phyloP scores from a whole-genome alignment of 1,140 invertebrate species.

The Scaptodrosophila lebanonensis region DNA sequence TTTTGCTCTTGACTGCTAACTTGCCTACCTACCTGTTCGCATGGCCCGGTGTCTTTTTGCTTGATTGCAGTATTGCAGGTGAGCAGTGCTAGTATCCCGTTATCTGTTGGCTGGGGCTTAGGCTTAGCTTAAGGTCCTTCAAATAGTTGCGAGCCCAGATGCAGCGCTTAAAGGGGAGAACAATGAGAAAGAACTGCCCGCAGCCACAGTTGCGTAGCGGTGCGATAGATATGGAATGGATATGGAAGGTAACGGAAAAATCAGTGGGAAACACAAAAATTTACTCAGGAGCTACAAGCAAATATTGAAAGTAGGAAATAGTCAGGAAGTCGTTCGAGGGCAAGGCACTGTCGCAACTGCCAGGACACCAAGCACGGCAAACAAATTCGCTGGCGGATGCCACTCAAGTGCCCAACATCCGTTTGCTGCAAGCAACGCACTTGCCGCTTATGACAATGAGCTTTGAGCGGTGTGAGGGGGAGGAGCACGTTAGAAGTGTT shows the following conservation, averaged over 20 bases:
- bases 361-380: no score
- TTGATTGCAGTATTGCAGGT: slow-evolving; percentile 43
- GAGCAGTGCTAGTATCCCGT: slow-evolving; percentile 56
- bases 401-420: slow-evolving; percentile 27
- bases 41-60: slow-evolving; percentile 50
- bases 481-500: no score
- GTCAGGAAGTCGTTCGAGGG: neutral
- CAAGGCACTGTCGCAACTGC: neutral
- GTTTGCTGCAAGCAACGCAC: slow-evolving; percentile 6
- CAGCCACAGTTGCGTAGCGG: neutral
- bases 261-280: slow-evolving; percentile 39
- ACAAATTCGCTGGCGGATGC: slow-evolving; percentile 35
- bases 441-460: no score
- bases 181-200: neutral
- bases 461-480: no score
- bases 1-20: no score
- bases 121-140: slow-evolving; percentile 38
- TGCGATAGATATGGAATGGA: no score
- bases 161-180: slow-evolving; percentile 9
- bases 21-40: no score
- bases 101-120: slow-evolving; percentile 52
- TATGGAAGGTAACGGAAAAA: no score
- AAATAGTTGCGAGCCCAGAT: slow-evolving; percentile 29
- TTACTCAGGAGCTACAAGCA: slow-evolving; percentile 31
- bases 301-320: slow-evolving; percentile 29